A percentile compares a stretch with the other conserved stretches of the same genome.
Conservation (phyloP, 2,888 invertebrate genomes). For the Octonoba sinensis region DNA sequence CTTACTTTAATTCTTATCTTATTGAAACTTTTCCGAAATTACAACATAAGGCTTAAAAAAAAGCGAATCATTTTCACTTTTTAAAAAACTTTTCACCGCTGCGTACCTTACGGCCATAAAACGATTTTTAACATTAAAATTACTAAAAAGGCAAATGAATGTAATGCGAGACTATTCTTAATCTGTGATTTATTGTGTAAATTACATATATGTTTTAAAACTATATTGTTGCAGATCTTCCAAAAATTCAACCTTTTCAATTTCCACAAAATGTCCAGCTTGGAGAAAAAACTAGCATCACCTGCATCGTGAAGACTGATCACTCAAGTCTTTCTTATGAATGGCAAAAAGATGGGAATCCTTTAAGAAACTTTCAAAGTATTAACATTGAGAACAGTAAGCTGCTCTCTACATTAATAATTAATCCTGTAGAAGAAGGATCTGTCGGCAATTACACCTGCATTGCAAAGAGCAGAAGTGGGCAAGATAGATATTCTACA, state of each 20-base stretch:
- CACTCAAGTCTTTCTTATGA: slow-evolving; percentile 22
- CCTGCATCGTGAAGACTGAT: slow-evolving; percentile 18
- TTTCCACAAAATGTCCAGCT: slow-evolving; percentile 48
- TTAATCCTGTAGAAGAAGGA: slow-evolving; percentile 33
- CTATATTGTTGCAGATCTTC: slow-evolving; percentile 19
- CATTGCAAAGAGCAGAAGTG: slow-evolving; percentile 23
- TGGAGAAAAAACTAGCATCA: slow-evolving; percentile 33
- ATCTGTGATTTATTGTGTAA: not conserved
- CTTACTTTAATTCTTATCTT: too few species aligned
- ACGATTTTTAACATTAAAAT: too few species aligned
- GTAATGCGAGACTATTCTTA: too few species aligned
- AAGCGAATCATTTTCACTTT: too few species aligned
- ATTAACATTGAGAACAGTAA: slow-evolving; percentile 30
- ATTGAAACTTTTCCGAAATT: too few species aligned
- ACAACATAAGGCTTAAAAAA: too few species aligned
- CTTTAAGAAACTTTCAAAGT: slow-evolving; percentile 8
- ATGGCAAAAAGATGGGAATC: slow-evolving; percentile 36
- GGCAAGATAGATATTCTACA: slow-evolving; percentile 18
- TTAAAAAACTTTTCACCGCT: too few species aligned
- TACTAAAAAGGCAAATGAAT: too few species aligned
- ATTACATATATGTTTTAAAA: not conserved
- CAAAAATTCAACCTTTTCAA: slow-evolving; percentile 45
- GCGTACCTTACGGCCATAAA: too few species aligned
- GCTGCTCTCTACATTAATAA: slow-evolving; percentile 29
- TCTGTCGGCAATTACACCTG: slow-evolving; percentile 55